phyloP scores from a whole-genome alignment of 1,140 invertebrate species.

The Ceratina calcarata region DNA sequence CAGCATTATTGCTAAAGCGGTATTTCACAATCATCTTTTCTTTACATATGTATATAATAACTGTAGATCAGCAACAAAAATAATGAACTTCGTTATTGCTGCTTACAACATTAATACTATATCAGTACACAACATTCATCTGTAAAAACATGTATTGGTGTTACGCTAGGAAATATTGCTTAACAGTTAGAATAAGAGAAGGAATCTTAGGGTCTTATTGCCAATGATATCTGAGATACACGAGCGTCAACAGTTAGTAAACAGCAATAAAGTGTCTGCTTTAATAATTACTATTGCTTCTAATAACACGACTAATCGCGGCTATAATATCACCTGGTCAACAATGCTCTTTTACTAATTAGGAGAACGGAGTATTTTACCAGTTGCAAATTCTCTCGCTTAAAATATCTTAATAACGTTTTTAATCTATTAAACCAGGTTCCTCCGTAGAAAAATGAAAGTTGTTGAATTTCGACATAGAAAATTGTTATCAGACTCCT shows the following conservation, averaged over 20 bases:
- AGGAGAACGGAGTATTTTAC: not conserved
- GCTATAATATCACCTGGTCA: slow-evolving; percentile 20
- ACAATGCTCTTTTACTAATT: slow-evolving; percentile 30
- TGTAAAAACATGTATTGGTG: slow-evolving; percentile 17
- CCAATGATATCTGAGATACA: slow-evolving; percentile 22
- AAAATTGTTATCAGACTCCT: slow-evolving; percentile 31
- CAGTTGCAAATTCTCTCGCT: no score
- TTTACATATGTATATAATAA: slow-evolving; percentile 11
- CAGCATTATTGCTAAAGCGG: slow-evolving; percentile 39
- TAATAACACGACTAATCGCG: slow-evolving; percentile 11
- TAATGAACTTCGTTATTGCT: slow-evolving; percentile 38
- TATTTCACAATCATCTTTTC: not conserved
- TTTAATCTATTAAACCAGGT: not conserved
- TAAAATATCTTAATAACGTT: not conserved
- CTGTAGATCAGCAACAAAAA: slow-evolving; percentile 18
- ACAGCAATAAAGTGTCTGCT: slow-evolving; percentile 48
- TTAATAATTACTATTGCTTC: slow-evolving; percentile 50
- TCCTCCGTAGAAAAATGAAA: not conserved
- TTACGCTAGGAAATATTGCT: slow-evolving; percentile 46
- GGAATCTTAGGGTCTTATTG: slow-evolving; percentile 35
- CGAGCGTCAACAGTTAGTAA: slow-evolving; percentile 23
- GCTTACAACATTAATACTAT: slow-evolving; percentile 32
- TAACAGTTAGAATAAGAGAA: slow-evolving; percentile 35
- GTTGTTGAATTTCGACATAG: no score
- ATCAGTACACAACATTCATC: slow-evolving; percentile 12